These are phyloP conservation scores for Sarcophaga variegata DNA, from an alignment of 2,888 invertebrate genomes.

Conservation along the genomic window DNA sequence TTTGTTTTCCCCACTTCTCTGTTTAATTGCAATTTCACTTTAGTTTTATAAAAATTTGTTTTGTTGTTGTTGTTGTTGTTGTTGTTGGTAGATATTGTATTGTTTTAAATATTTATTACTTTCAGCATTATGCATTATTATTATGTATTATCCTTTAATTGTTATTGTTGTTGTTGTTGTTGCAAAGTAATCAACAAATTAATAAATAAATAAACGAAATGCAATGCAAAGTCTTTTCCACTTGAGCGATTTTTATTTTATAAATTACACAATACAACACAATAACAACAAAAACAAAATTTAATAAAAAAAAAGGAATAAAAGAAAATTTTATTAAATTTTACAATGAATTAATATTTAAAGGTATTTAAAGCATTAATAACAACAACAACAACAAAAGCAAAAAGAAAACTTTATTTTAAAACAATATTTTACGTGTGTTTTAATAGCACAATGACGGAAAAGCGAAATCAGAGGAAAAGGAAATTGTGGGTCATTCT, in stretches of 20 bases:
- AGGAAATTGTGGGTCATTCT: neutral
- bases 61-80: neutral
- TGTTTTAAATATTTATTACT: conserved; percentile 43
- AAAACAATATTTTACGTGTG: too few relatives aligned
- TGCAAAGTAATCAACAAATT: conserved; percentile 47
- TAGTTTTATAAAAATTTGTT: neutral
- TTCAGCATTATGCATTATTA: conserved; percentile 8
- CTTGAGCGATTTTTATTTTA: conserved; percentile 41
- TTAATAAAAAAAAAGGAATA: too few relatives aligned
- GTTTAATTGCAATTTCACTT: neutral
- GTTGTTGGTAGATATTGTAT: neutral
- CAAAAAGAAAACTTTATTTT: neutral
- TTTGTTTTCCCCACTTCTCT: neutral
- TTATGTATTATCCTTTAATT: conserved; percentile 34
- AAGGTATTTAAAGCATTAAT: conserved; percentile 7
- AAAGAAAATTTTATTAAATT: conserved; percentile 27
- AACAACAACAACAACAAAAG: neutral
- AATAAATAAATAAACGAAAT: conserved; percentile 8
- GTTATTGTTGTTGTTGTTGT: conserved; percentile 44
- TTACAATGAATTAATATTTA: conserved; percentile 20
- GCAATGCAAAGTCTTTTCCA: conserved; percentile 37
- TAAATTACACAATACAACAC: neutral
- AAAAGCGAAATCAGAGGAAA: too few relatives aligned
- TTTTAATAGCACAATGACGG: too few relatives aligned
- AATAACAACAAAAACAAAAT: neutral